Percentiles rank a stretch among this genome's conserved stretches.
Evolutionary conservation across 2,113 vertebrate genomes (phyloP).

Genomic region (Petrocephalus microphthalmus): DNA sequence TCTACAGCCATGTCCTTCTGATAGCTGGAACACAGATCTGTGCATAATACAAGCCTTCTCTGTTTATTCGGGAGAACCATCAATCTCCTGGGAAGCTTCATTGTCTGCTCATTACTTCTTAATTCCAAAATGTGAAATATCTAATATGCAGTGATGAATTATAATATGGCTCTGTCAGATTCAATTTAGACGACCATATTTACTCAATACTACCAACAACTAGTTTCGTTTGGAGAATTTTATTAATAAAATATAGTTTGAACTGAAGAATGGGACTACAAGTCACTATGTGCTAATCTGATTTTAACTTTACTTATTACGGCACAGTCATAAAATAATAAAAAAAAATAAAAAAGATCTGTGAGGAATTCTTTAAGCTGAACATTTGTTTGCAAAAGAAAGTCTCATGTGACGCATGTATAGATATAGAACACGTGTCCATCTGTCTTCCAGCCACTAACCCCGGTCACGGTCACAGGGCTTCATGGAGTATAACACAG

Average conservation of each 20-base stretch:
- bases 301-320: constrained; percentile 37
- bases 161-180: constrained; percentile 69
- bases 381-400: not conserved
- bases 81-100: constrained; percentile 61
- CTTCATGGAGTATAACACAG: not conserved
- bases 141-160: constrained; percentile 74
- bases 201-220: constrained; percentile 45
- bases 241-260: constrained; percentile 40
- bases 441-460: not conserved
- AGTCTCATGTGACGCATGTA: not conserved
- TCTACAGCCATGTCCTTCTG: not conserved
- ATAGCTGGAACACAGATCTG: constrained; percentile 2
- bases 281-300: constrained; percentile 36
- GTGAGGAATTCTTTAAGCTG: not conserved
- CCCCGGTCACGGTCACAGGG: not conserved
- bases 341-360: not conserved
- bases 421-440: not conserved
- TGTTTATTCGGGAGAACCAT: constrained; percentile 58
- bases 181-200: constrained; percentile 63
- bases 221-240: constrained; percentile 24
- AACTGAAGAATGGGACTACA: constrained; percentile 23
- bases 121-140: constrained; percentile 69
- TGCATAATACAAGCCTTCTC: constrained; percentile 43
- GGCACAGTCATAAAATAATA: not conserved
- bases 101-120: constrained; percentile 63